phyloP scores from a whole-genome alignment of 2,888 invertebrate genomes.

The Acholoe squamosa region DNA sequence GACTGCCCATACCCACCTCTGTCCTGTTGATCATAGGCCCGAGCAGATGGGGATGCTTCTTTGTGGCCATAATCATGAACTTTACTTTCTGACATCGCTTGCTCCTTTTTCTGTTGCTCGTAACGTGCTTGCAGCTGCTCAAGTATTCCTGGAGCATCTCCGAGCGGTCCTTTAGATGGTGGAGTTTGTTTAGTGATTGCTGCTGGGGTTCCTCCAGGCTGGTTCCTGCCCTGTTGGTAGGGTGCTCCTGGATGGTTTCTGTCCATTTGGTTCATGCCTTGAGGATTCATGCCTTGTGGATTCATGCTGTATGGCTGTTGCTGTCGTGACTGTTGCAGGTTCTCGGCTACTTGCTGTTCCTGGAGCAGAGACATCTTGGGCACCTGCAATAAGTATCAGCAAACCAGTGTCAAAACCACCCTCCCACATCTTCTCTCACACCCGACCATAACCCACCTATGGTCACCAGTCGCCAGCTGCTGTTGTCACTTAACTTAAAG shows the following conservation, averaged over 20 bases:
- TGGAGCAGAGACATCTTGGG: constrained; percentile 7
- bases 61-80: neutral
- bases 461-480: too few species aligned
- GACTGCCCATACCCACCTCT: too few species aligned
- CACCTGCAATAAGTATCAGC: neutral
- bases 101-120: neutral
- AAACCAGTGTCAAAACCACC: neutral
- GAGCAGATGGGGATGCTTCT: too few species aligned
- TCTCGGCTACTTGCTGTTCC: constrained; percentile 17
- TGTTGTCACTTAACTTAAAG: too few species aligned
- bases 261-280: neutral
- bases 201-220: neutral
- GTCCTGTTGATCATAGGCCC: too few species aligned
- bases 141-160: neutral
- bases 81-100: neutral
- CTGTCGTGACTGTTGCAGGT: neutral
- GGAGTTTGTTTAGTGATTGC: neutral
- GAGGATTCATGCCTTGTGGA: neutral
- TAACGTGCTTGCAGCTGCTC: neutral
- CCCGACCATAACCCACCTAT: too few species aligned
- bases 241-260: neutral
- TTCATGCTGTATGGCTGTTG: neutral
- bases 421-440: too few species aligned
- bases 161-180: neutral
- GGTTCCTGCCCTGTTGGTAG: neutral